Conservation (phyloP, 2,888 invertebrate species). For the Cabera pusaria region DNA sequence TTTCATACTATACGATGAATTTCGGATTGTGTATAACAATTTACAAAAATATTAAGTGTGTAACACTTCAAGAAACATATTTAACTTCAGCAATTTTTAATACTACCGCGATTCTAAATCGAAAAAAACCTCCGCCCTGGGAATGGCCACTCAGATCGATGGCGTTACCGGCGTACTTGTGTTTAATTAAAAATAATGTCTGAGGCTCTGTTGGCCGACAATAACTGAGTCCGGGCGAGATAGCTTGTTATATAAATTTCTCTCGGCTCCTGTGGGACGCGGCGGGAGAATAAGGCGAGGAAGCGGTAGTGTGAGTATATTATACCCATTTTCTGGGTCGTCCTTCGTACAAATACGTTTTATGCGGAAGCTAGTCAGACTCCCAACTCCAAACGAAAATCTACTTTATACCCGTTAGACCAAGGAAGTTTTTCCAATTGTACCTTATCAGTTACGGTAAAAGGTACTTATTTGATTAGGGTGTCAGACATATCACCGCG, state of each 20-base stretch:
- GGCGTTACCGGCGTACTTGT: conserved; percentile 62
- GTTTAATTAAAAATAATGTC: conserved; percentile 81
- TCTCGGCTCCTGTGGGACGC: conserved; percentile 77
- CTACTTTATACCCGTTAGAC: conserved; percentile 42
- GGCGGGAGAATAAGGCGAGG: conserved; percentile 75
- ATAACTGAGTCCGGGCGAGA: conserved; percentile 77
- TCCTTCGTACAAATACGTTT: conserved; percentile 84
- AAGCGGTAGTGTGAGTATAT: conserved; percentile 81
- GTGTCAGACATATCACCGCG: conserved; percentile 82
- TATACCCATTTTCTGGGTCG: conserved; percentile 84
- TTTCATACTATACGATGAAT: too few species aligned
- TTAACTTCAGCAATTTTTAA: too few species aligned
- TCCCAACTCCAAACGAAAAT: conserved; percentile 39
- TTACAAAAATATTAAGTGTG: too few species aligned
- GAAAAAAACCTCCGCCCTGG: conserved; percentile 31
- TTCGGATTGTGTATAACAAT: too few species aligned
- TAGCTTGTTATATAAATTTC: conserved; percentile 83
- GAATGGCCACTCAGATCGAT: conserved; percentile 54
- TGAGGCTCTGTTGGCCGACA: conserved; percentile 76
- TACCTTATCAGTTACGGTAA: conserved; percentile 59
- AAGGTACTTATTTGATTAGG: conserved; percentile 84
- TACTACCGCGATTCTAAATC: conserved; percentile 19
- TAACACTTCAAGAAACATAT: too few species aligned
- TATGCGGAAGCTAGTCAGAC: conserved; percentile 80
- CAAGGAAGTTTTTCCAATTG: conserved; percentile 44